Percentiles rank a stretch among this genome's conserved stretches.
These are phyloP conservation scores for Liposcelis brunnea DNA, from an alignment of 2,888 invertebrate species.

Conservation along the genomic window DNA sequence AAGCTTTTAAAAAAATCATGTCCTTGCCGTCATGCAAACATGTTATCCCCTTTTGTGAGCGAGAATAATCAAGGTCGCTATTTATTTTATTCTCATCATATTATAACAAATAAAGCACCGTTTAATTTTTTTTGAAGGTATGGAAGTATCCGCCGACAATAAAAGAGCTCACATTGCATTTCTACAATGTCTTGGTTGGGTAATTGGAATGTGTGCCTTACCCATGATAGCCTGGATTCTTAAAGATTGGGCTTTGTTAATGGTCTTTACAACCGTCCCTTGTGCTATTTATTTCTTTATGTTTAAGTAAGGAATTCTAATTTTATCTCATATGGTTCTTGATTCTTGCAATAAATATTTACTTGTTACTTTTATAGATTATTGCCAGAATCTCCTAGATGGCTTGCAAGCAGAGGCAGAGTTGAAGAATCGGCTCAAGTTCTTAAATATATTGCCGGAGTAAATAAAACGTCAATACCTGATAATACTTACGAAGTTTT, in stretches of 20 bases:
- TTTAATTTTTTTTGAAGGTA: too few relatives aligned
- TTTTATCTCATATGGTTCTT: slow-evolving; percentile 3
- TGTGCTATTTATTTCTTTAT: slow-evolving; percentile 27
- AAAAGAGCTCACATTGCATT: slow-evolving; percentile 32
- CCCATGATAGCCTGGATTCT: slow-evolving; percentile 33
- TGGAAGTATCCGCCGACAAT: slow-evolving; percentile 34
- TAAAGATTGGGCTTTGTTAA: slow-evolving; percentile 31
- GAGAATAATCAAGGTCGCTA: too few relatives aligned
- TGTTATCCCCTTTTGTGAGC: too few relatives aligned
- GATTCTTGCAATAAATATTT: background rate
- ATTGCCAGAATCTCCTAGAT: slow-evolving; percentile 45
- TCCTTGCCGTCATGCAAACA: too few relatives aligned
- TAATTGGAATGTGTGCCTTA: slow-evolving; percentile 31
- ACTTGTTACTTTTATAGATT: slow-evolving; percentile 33
- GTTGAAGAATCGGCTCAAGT: slow-evolving; percentile 30
- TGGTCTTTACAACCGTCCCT: slow-evolving; percentile 32
- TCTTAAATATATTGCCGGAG: slow-evolving; percentile 35
- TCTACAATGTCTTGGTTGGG: slow-evolving; percentile 34
- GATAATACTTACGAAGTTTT: slow-evolving; percentile 27
- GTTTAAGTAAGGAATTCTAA: slow-evolving; percentile 25
- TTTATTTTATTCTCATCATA: too few relatives aligned
- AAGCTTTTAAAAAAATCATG: too few relatives aligned
- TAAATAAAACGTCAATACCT: slow-evolving; percentile 32
- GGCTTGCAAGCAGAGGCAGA: slow-evolving; percentile 38
- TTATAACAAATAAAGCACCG: background rate